Evolutionary conservation across 2,888 invertebrate genomes (phyloP).

Genomic region (Heliconius erato): DNA sequence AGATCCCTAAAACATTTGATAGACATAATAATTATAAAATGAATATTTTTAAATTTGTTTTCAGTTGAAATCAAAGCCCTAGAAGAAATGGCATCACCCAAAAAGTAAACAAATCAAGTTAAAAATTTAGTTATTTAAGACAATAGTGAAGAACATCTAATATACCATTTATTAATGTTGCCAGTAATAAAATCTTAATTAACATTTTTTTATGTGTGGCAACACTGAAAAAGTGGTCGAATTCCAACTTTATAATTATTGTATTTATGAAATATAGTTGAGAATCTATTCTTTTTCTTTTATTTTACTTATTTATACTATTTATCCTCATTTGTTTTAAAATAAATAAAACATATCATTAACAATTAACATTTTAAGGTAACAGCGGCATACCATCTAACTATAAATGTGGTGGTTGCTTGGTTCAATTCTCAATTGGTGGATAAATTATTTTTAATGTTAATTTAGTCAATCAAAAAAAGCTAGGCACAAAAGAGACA

Average conservation of each 20-base stretch:
- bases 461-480: no score
- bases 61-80: conserved; percentile 80
- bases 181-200: background rate
- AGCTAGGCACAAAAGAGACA: no score
- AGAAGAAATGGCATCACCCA: conserved; percentile 70
- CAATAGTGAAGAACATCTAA: conserved; percentile 63
- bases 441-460: no score
- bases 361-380: no score
- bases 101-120: conserved; percentile 63
- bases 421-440: no score
- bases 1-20: no score
- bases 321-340: no score
- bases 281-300: conserved; percentile 40
- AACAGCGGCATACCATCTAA: no score
- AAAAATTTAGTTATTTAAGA: conserved; percentile 63
- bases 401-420: no score
- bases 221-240: conserved; percentile 58
- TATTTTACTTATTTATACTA: background rate
- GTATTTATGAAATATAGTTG: conserved; percentile 77
- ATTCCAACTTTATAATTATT: conserved; percentile 66
- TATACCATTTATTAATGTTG: conserved; percentile 8
- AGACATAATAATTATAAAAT: background rate
- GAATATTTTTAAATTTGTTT: conserved; percentile 62
- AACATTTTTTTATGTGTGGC: conserved; percentile 52
- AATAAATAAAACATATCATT: no score